Base-by-base conservation (phyloP, 37 sponge, comb jelly and placozoan species). In the Petrosia ficiformis region DNA sequence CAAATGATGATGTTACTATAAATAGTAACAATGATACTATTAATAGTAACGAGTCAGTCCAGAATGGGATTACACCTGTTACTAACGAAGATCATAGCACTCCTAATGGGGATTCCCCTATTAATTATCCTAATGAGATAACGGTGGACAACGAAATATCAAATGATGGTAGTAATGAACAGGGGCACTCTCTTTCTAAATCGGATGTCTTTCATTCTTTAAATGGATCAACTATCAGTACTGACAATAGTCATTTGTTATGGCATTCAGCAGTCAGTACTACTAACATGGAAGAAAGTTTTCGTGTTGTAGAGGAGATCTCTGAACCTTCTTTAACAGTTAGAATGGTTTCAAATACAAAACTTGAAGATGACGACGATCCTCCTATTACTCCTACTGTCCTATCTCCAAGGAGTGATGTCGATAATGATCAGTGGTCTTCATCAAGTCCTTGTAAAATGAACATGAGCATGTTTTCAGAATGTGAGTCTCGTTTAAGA, bases 271-370 rank as follows among this genome's bases (percentile, higher is more conserved):
- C 8, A 14, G 5, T n/a, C 28, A 24, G 5, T 61, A 5, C 63
- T 61, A 5, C 63, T 26, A 22, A n/a, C 63, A 61, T 61, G 63
- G 63, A 61, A 22, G 63, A 61, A 5, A 61, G 63, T 29, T 61
- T 61, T 61, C 22, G 63, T 26, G 28, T 61, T 61, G 63, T 61
- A n/a, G 25, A 5, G 63, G 63, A 61, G n/a, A 48, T 14, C 8
- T 11, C 22, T 22, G 63, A 61, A 22, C 63, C 28, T 29, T 61
- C 63, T 61, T 29, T 61, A 5, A 61, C 63, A 22, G n/a, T 5
- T 5, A 26, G 11, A 26, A 22, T 29, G n/a, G 63, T 61, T n/a
- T 29, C 14, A 5, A 61, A 61, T 22, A 26, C 39, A 3, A 21
- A 22, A 5, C n/a, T 36, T 35, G 48, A 33, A 16, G 33, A 73